Conservation (phyloP, 2,113 vertebrate species). For the Solea senegalensis region DNA sequence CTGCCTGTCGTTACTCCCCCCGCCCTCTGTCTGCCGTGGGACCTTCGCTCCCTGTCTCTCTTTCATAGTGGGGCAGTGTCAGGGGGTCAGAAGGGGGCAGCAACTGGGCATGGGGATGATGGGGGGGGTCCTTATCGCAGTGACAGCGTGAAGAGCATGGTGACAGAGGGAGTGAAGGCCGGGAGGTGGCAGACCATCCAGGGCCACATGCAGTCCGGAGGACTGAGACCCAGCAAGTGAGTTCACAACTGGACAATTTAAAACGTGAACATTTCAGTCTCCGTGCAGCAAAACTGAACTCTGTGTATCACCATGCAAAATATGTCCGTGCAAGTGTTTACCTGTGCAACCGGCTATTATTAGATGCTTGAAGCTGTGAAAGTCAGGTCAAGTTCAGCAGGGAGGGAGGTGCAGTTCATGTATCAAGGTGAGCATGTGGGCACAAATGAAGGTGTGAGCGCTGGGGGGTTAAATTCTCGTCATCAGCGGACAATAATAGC, state of each 20-base stretch:
- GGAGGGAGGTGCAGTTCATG: constrained; percentile 32
- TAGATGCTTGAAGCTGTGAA: constrained; percentile 16
- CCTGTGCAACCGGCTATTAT: constrained; percentile 5
- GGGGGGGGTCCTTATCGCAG: constrained; percentile 88
- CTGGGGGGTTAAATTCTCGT: constrained; percentile 32
- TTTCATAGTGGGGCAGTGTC: constrained; percentile 92
- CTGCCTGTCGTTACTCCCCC: constrained; percentile 65
- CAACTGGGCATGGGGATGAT: constrained; percentile 84
- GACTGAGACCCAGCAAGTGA: constrained; percentile 97
- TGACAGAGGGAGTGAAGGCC: constrained; percentile 86
- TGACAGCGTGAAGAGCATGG: constrained; percentile 92
- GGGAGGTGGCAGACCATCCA: constrained; percentile 96
- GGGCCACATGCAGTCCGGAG: constrained; percentile 94
- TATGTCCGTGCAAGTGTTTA: background rate
- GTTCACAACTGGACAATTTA: constrained; percentile 65
- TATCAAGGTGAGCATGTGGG: constrained; percentile 44
- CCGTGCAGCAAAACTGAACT: constrained; percentile 17
- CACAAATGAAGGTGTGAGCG: constrained; percentile 39
- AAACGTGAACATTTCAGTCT: constrained; percentile 4
- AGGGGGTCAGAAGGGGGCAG: constrained; percentile 91
- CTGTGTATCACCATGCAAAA: background rate
- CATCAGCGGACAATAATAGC: constrained; percentile 43
- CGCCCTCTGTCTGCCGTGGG: constrained; percentile 70
- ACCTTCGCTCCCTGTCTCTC: constrained; percentile 66
- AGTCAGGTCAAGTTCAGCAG: constrained; percentile 37